Conservation (phyloP, 2,888 invertebrate species). For the Dendrolimus pini region DNA sequence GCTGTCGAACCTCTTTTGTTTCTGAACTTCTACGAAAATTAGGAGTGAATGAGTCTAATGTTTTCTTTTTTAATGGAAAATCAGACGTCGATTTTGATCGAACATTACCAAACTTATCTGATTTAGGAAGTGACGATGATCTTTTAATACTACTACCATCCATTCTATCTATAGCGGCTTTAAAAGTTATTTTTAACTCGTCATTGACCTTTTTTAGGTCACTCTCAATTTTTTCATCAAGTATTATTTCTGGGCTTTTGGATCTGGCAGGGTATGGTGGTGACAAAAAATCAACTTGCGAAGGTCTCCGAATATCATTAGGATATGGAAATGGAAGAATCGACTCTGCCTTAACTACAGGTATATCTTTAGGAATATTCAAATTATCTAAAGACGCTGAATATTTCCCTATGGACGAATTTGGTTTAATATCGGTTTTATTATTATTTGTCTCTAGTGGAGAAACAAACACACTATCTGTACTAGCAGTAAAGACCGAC, state of each 20-base stretch:
- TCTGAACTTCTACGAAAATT: neutral
- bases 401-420: constrained; percentile 9
- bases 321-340: constrained; percentile 50
- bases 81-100: constrained; percentile 4
- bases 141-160: constrained; percentile 30
- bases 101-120: constrained; percentile 1
- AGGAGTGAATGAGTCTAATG: neutral
- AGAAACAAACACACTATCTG: constrained; percentile 50
- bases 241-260: constrained; percentile 6
- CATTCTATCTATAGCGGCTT: constrained; percentile 57
- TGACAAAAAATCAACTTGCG: constrained; percentile 19
- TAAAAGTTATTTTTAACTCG: constrained; percentile 53
- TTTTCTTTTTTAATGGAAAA: neutral
- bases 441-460: constrained; percentile 39
- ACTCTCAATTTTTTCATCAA: constrained; percentile 37
- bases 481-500: constrained; percentile 51
- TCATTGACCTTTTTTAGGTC: constrained; percentile 55
- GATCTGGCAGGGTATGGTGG: constrained; percentile 12
- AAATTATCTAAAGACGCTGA: constrained; percentile 7
- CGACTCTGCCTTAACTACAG: constrained; percentile 46
- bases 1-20: neutral
- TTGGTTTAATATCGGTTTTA: constrained; percentile 8
- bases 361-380: constrained; percentile 21
- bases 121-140: constrained; percentile 15
- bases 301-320: constrained; percentile 29